phyloP scores from a whole-genome alignment of 2,888 invertebrate species.

The Cheilosia urbana region DNA sequence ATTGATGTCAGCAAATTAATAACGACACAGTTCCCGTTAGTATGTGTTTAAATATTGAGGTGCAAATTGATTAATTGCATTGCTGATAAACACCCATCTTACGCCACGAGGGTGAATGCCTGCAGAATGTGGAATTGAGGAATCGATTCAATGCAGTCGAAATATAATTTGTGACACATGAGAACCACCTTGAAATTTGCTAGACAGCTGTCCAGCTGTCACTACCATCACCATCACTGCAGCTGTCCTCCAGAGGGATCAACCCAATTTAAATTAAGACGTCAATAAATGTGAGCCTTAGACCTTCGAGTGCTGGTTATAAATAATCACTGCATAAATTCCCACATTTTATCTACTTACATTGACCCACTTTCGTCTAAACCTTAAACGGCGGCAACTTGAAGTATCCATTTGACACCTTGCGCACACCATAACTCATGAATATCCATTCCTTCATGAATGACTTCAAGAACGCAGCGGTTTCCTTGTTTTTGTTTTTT shows the following conservation, averaged over 20 bases:
- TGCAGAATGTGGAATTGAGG: too few relatives aligned
- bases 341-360: not conserved
- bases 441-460: not conserved
- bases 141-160: too few relatives aligned
- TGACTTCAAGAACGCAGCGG: constrained; percentile 21
- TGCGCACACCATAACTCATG: not conserved
- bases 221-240: not conserved
- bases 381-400: constrained; percentile 13
- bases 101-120: not conserved
- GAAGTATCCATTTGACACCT: constrained; percentile 17
- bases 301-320: not conserved
- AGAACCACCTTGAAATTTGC: too few relatives aligned
- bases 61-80: constrained; percentile 37
- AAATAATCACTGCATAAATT: not conserved
- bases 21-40: constrained; percentile 6
- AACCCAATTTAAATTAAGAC: not conserved
- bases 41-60: constrained; percentile 11
- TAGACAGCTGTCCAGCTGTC: not conserved
- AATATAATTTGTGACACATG: too few relatives aligned
- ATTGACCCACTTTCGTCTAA: constrained; percentile 47
- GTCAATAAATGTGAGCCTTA: not conserved
- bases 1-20: constrained; percentile 26
- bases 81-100: not conserved
- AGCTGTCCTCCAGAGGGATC: not conserved
- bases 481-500: not conserved